Conservation (phyloP, 2,113 vertebrate genomes). For the Zingel zingel region DNA sequence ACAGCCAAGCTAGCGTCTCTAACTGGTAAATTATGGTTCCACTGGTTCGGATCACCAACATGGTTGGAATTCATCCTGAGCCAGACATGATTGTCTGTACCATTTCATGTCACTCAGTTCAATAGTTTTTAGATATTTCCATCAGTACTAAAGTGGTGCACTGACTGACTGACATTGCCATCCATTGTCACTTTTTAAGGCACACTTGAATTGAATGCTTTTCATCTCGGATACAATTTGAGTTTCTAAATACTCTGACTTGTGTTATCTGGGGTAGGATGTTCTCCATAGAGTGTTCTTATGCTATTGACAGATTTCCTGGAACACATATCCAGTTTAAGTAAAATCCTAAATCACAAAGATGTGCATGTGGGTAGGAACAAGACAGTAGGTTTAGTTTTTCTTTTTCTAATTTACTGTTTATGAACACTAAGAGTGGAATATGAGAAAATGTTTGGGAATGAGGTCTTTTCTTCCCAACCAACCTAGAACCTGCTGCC, state of each 20-base stretch:
- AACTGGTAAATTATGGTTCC: background rate
- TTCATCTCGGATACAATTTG: background rate
- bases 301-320: background rate
- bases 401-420: too few species aligned
- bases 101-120: background rate
- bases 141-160: background rate
- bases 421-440: too few species aligned
- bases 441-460: too few species aligned
- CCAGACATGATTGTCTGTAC: background rate
- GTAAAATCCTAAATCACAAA: too few species aligned
- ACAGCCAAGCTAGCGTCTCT: background rate
- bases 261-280: background rate
- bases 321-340: too few species aligned
- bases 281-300: background rate
- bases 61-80: background rate
- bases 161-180: background rate
- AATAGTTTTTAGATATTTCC: background rate
- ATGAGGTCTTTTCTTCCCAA: background rate
- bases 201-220: background rate
- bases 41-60: background rate
- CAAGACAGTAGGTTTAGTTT: too few species aligned
- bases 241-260: background rate
- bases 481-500: background rate
- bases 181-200: background rate
- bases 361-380: too few species aligned